A percentile compares a stretch with the other conserved stretches of the same genome.
These are phyloP conservation scores for Asbolus verrucosus DNA, from an alignment of 1,140 invertebrate genomes.

Conservation along the genomic window DNA sequence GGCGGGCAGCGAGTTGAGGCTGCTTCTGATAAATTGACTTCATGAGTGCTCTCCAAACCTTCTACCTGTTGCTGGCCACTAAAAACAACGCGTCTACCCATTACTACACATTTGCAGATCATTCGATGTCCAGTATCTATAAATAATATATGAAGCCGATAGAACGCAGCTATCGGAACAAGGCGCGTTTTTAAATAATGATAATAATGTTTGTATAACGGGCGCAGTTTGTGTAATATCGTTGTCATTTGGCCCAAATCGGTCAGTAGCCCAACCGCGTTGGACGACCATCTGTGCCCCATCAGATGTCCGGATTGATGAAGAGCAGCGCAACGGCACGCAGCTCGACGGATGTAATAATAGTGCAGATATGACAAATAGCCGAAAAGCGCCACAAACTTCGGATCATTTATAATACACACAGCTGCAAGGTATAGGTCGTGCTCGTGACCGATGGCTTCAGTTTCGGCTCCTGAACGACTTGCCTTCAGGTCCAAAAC, in stretches of 20 bases:
- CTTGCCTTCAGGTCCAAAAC: conserved; percentile 3
- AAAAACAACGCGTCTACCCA: conserved; percentile 52
- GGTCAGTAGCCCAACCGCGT: conserved; percentile 4
- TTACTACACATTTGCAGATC: conserved; percentile 45
- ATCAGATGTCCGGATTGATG: conserved; percentile 56
- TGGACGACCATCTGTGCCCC: conserved; percentile 51
- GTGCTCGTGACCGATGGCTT: conserved; percentile 59
- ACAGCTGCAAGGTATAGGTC: conserved; percentile 61
- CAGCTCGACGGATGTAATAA: conserved; percentile 62
- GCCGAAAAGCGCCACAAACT: conserved; percentile 64
- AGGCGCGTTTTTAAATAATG: conserved; percentile 32
- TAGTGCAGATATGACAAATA: conserved; percentile 65
- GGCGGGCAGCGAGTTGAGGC: conserved; percentile 45
- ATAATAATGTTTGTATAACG: conserved; percentile 17
- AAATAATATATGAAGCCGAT: conserved; percentile 27
- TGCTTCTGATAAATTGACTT: conserved; percentile 58
- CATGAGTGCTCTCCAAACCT: conserved; percentile 58
- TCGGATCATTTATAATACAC: conserved; percentile 65
- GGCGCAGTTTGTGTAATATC: conserved; percentile 14
- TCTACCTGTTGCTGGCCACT: conserved; percentile 58
- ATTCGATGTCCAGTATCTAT: conserved; percentile 29
- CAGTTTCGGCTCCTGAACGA: conserved; percentile 31
- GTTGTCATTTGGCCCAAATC: conserved; percentile 19
- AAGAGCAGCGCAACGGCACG: conserved; percentile 54
- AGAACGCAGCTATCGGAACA: background rate